Evolutionary conservation across 2,797 vertebrate genomes (phyloP), one percentile per base, ranked within the genome.

Genomic region (Rhodeus uyekii): DNA sequence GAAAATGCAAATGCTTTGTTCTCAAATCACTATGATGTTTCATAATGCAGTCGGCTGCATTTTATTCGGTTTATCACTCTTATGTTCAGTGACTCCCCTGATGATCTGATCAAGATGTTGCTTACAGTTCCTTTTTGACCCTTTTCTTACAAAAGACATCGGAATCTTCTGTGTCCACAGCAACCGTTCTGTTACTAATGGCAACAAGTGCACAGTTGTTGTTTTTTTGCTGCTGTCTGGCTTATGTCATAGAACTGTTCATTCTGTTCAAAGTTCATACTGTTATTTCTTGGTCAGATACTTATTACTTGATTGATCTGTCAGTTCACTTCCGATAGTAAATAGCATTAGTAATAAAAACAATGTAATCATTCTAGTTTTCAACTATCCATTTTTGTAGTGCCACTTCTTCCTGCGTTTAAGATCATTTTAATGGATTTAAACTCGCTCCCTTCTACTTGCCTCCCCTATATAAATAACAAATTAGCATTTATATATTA

Each of bases 401-500:
- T 84, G 19, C 72, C 5, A 34, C 34, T 16, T 50, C 27, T n/a
- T 32, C 13, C 5, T 68, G 16, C 24, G 19, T 64, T n/a, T 64
- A 50, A 71, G 48, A 13, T 53, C 1, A 19, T 72, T 39, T 64
- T 44, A 19, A 65, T 5, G 4, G 12, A 4, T 44, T n/a, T 64
- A 29, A 72, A 72, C 44, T 9, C 3, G 29, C 36, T 50, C 18
- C 8, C 34, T 16, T 71, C 24, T 63, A n/a, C 61, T 67, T 34
- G 16, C n/a, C 36, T 71, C 36, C 12, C 80, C n/a, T n/a, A n/a
- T 67, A 8, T 6, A 89, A 90, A 87, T 78, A 84, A 65, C 79
- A 86, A 79, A 84, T 86, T 85, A 34, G 13, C n/a, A n/a, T 42
- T 36, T 7, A 10, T 84, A n/a, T 82, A 50, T 89, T 89, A 85